Evolutionary conservation across 2,888 invertebrate genomes (phyloP).

Genomic region (Caenorhabditis afra): DNA sequence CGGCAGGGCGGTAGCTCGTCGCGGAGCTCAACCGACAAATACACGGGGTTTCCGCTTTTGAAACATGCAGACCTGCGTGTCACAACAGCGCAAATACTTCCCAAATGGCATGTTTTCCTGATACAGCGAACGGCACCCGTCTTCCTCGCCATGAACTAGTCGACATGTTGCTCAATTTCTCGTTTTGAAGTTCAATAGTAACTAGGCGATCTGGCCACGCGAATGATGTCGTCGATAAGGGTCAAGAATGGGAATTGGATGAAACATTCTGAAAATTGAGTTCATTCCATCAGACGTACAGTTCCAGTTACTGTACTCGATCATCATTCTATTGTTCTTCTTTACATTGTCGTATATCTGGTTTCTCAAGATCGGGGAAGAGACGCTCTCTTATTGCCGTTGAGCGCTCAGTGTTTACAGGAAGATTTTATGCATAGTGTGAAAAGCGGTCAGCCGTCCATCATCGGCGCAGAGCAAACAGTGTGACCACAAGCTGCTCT

Average conservation of each 20-base stretch:
- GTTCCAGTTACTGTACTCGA: background rate
- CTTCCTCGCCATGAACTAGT: too few relatives aligned
- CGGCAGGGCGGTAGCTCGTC: conserved; percentile 49
- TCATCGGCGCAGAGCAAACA: conserved; percentile 52
- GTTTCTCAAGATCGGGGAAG: conserved; percentile 31
- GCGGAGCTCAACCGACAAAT: conserved; percentile 38
- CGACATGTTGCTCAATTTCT: too few relatives aligned
- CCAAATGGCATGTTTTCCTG: conserved; percentile 44
- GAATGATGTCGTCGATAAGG: too few relatives aligned
- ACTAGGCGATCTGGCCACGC: too few relatives aligned
- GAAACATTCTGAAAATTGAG: too few relatives aligned
- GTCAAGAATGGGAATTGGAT: too few relatives aligned
- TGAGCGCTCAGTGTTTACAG: conserved; percentile 54
- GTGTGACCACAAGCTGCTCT: conserved; percentile 31
- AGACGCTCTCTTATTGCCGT: conserved; percentile 31
- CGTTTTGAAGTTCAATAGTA: too few relatives aligned
- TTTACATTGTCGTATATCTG: conserved; percentile 1
- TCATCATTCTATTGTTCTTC: background rate
- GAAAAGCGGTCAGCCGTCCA: conserved; percentile 57
- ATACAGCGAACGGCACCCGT: conserved; percentile 6
- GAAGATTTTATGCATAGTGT: conserved; percentile 52
- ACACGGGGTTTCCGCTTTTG: conserved; percentile 58
- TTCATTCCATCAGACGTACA: background rate
- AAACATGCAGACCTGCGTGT: conserved; percentile 49
- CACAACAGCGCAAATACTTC: conserved; percentile 47